Evolutionary conservation across 2,888 invertebrate species (phyloP), one percentile per base, ranked within the genome.

Genomic region (Pherbina coryleti): DNA sequence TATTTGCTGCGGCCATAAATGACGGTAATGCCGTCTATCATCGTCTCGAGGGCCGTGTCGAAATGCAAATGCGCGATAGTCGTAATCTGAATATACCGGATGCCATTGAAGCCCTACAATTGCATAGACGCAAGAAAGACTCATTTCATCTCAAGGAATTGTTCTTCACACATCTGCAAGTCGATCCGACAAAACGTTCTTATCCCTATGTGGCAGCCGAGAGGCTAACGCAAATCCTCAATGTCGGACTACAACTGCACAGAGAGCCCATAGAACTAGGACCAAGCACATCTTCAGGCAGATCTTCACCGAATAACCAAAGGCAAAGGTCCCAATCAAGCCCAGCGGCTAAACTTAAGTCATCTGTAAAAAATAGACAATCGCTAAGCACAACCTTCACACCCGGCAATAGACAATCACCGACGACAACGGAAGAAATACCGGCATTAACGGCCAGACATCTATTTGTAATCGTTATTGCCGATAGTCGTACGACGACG

Each of bases 21-120:
- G 91, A 92, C 83, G 93, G 93, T n/a, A 93, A 93, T 82, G 86
- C 86, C 64, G 91, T 91, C 31, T 92, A 93, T 82, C 90, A 87
- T 84, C 90, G 86, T 84, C 89, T 90, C 74, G 91, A 87, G 84
- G 71, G 64, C 19, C 62, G 49, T 17, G 31, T 49, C 28, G 60
- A 62, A 28, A 44, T 44, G 28, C 22, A 86, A 81, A 86, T 81
- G 79, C 84, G 91, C 25, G 84, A 84, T 73, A 90, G 91, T 82
- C 86, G 90, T 11, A 91, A 91, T 86, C 86, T 92, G 51, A 91
- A 91, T 74, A 91, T 92, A 79, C 92, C 92, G 1, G 92, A 92
- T 84, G 92, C 91, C 0, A 88, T 92, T 73, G 86, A 87, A 75
- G 90, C 88, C 71, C 89, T 90, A 11, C 83, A 83, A 67, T 81